These are phyloP conservation scores for Plecturocebus donacophilus DNA, from an alignment of 2,113 vertebrate genomes.

Conservation along the genomic window DNA sequence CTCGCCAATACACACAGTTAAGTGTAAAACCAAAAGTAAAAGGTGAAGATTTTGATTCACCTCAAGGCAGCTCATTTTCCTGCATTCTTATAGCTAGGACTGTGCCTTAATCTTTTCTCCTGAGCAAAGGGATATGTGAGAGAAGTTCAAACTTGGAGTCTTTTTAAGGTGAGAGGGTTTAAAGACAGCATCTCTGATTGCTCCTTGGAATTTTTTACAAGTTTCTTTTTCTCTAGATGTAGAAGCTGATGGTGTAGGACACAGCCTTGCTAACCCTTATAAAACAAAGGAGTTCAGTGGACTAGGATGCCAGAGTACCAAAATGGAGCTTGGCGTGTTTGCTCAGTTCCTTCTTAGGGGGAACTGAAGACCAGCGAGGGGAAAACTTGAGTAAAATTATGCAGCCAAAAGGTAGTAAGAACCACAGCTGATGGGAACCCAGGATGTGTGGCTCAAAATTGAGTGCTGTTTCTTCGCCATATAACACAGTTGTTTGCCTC, in stretches of 20 bases:
- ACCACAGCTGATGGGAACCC: neutral
- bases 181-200: neutral
- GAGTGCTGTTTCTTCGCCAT: neutral
- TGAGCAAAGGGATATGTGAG: neutral
- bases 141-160: neutral
- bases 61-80: neutral
- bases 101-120: neutral
- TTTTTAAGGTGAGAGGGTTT: neutral
- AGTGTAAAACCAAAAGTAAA: neutral
- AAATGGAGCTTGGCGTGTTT: neutral
- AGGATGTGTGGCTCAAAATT: neutral
- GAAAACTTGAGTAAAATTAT: neutral
- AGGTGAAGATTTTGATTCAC: neutral
- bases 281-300: neutral
- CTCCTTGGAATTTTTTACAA: neutral
- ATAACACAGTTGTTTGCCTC: neutral
- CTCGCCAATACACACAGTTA: rapidly evolving
- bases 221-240: neutral
- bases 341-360: neutral
- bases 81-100: neutral
- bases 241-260: neutral
- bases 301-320: neutral
- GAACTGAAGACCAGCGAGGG: neutral
- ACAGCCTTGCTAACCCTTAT: neutral
- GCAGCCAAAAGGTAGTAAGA: neutral